A percentile compares a stretch with the other conserved stretches of the same genome.
These are phyloP conservation scores for Lottia scabra DNA, from an alignment of 2,888 invertebrate genomes.

Conservation along the genomic window DNA sequence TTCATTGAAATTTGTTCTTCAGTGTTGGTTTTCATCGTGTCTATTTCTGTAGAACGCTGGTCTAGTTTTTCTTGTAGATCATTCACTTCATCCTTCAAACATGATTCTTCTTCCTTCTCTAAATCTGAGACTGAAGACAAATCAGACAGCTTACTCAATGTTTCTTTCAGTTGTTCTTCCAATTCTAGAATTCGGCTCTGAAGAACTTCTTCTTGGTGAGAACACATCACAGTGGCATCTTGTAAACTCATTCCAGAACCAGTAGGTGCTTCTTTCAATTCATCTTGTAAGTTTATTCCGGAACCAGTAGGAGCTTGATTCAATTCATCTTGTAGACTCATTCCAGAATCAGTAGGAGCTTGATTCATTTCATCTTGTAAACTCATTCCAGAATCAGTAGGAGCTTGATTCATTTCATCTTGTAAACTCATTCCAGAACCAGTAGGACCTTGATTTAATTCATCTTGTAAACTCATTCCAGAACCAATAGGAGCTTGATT, in stretches of 20 bases:
- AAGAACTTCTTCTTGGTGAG: not conserved
- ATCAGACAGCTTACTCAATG: not conserved
- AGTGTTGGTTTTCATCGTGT: not conserved
- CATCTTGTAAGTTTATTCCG: not conserved
- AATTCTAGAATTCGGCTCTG: not conserved
- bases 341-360: too few species aligned
- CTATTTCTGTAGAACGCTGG: not conserved
- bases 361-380: too few species aligned
- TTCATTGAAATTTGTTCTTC: not conserved
- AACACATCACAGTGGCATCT: not conserved
- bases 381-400: too few species aligned
- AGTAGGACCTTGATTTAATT: too few species aligned
- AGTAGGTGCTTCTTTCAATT: not conserved
- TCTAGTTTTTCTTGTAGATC: not conserved
- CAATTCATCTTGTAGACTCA: too few species aligned
- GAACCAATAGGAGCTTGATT: too few species aligned
- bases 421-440: too few species aligned
- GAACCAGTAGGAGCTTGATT: too few species aligned
- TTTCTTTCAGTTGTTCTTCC: not conserved
- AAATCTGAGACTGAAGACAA: not conserved
- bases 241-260: not conserved
- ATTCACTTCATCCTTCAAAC: not conserved
- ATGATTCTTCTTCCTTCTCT: not conserved
- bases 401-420: too few species aligned
- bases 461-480: too few species aligned